phyloP scores from a whole-genome alignment of 2,888 invertebrate species.

The Ochlodes sylvanus region DNA sequence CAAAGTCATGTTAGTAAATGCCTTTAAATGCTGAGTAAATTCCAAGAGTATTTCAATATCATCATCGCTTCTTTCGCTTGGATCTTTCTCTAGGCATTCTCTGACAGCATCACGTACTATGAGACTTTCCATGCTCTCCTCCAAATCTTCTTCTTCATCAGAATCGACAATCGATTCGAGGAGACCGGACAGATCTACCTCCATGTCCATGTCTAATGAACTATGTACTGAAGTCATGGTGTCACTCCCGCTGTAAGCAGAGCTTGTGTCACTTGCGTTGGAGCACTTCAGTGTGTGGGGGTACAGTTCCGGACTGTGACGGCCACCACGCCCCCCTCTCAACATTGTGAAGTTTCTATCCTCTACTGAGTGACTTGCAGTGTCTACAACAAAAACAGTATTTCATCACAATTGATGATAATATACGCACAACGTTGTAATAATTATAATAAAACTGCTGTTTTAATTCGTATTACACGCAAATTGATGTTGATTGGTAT shows the following conservation, averaged over 20 bases:
- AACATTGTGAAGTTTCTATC: slow-evolving; percentile 81
- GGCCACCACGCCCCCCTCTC: slow-evolving; percentile 85
- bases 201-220: slow-evolving; percentile 90
- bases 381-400: slow-evolving; percentile 56
- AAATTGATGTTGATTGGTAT: too few species aligned
- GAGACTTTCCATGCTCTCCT: slow-evolving; percentile 95
- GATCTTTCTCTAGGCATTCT: slow-evolving; percentile 99
- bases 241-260: slow-evolving; percentile 98
- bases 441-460: neutral
- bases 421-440: too few species aligned
- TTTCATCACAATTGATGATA: neutral
- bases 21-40: slow-evolving; percentile 98
- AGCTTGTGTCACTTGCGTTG: slow-evolving; percentile 96
- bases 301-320: slow-evolving; percentile 90
- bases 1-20: slow-evolving; percentile 98
- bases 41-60: slow-evolving; percentile 98
- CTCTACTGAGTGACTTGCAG: slow-evolving; percentile 64
- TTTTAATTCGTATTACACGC: neutral
- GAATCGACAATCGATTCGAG: slow-evolving; percentile 98
- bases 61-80: slow-evolving; percentile 96
- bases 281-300: slow-evolving; percentile 92
- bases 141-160: slow-evolving; percentile 97
- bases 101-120: slow-evolving; percentile 97
- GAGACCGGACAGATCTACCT: slow-evolving; percentile 96
- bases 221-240: slow-evolving; percentile 97